Evolutionary conservation across 2,113 vertebrate species (phyloP), one percentile per base, ranked within the genome.

Genomic region (Cebus imitator): DNA sequence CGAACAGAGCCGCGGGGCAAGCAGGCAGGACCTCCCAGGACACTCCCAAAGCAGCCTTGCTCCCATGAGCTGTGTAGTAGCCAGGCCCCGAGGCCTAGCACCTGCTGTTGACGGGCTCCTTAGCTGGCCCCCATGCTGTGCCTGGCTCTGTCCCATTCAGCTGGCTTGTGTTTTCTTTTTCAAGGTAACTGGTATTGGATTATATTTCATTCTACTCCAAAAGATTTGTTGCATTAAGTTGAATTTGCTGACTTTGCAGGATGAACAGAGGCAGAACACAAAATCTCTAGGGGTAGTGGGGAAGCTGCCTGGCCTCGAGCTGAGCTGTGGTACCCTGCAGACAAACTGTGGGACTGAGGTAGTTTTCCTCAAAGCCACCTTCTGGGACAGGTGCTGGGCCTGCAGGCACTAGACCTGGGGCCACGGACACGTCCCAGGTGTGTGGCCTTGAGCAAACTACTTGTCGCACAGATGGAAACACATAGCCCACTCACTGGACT

Each of bases 1-100:
- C 0, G 11, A 27, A 8, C 0, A 1, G 7, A 48, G 91, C 52
- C 10, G 9, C 5, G 18, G n/a, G 64, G 35, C 0, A 6, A 18
- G 57, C 1, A 3, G 66, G 9, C 30, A 6, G 23, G 48, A 27
- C 20, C 48, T 3, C 4, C 25, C 6, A 1, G 25, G 68, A 30
- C 5, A 30, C 18, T 7, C 72, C 3, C 55, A 5, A 55, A 1
- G 30, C 18, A 30, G 50, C 32, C 37, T 8, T 40, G 48, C 5
- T n/a, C 30, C 21, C 32, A 0, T 0, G 4, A 3, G 79, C 70
- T 9, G 12, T 8, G 32, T 8, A 37, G 48, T 3, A 14, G 61
- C 55, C 27, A 12, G 48, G 92, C 32, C 80, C 6, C 27, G 5
- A 8, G 11, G 27, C 61, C 61, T 5, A 16, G 43, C 16, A 40